A percentile compares a stretch with the other conserved stretches of the same genome.
phyloP scores from a whole-genome alignment of 2,113 vertebrate genomes.

The Salvelinus sp. region DNA sequence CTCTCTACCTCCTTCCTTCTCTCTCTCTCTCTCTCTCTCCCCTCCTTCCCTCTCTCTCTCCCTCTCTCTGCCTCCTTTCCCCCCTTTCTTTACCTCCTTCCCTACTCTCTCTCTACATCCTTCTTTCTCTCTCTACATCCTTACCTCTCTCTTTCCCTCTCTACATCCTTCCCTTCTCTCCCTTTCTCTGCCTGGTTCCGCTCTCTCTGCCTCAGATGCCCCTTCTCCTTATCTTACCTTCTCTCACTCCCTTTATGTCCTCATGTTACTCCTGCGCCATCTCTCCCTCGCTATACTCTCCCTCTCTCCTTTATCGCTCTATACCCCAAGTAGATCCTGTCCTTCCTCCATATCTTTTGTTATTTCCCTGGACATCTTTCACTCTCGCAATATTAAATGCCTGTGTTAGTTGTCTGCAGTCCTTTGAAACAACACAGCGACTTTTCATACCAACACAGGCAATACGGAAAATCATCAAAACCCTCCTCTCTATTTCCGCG shows the following conservation, averaged over 20 bases:
- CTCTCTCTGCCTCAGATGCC: neutral
- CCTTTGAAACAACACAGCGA: neutral
- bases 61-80: constrained; percentile 3
- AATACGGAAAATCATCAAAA: neutral
- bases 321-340: neutral
- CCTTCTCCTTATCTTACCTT: neutral
- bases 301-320: neutral
- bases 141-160: neutral
- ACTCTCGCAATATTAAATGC: neutral
- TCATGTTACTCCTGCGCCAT: neutral
- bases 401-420: neutral
- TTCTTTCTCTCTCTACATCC: neutral
- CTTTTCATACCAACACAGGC: neutral
- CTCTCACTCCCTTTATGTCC: constrained; percentile 9
- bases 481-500: constrained; percentile 12
- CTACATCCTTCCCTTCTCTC: neutral
- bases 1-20: constrained; percentile 27
- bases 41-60: neutral
- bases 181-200: neutral
- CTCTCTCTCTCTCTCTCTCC: neutral
- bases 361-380: neutral
- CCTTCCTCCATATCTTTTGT: neutral
- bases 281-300: neutral
- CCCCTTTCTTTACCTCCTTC: constrained; percentile 24
- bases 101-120: constrained; percentile 21